phyloP scores from a whole-genome alignment of 1,140 invertebrate species.

The Capitella teleta region DNA sequence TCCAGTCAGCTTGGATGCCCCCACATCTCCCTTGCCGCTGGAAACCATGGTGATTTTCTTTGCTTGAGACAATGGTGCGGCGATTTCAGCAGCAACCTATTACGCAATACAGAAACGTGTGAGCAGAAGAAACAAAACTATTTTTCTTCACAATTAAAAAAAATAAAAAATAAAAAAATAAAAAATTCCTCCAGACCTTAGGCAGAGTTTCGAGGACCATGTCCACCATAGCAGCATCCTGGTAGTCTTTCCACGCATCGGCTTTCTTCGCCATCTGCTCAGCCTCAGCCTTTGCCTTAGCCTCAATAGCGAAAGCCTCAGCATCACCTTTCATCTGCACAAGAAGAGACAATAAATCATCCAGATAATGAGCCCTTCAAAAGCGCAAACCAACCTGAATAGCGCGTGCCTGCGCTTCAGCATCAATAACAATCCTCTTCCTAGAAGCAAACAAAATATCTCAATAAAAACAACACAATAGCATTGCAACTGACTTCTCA shows the following conservation, averaged over 20 bases:
- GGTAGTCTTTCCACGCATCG: slow-evolving; percentile 90
- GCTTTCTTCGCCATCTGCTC: slow-evolving; percentile 95
- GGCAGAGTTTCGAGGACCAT: slow-evolving; percentile 94
- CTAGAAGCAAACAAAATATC: no score
- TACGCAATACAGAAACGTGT: not conserved
- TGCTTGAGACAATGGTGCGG: slow-evolving; percentile 80
- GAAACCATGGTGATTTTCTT: slow-evolving; percentile 93
- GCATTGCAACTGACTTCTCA: slow-evolving; percentile 46
- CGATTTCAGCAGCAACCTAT: slow-evolving; percentile 87
- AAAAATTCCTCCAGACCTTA: no score
- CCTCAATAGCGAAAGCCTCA: slow-evolving; percentile 84
- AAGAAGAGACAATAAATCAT: no score
- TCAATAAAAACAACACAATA: no score
- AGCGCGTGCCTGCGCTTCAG: no score
- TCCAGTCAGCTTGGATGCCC: slow-evolving; percentile 82
- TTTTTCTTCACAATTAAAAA: no score
- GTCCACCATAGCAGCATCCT: slow-evolving; percentile 90
- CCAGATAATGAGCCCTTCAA: no score
- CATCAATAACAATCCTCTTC: no score
- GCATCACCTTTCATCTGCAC: slow-evolving; percentile 60
- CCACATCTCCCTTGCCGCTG: slow-evolving; percentile 78
- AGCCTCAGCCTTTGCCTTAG: slow-evolving; percentile 86
- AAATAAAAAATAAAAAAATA: no score
- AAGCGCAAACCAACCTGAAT: no score
- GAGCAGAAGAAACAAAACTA: no score